Conservation (phyloP, 2,888 invertebrate genomes). For the Prosopocoilus inquinatus region DNA sequence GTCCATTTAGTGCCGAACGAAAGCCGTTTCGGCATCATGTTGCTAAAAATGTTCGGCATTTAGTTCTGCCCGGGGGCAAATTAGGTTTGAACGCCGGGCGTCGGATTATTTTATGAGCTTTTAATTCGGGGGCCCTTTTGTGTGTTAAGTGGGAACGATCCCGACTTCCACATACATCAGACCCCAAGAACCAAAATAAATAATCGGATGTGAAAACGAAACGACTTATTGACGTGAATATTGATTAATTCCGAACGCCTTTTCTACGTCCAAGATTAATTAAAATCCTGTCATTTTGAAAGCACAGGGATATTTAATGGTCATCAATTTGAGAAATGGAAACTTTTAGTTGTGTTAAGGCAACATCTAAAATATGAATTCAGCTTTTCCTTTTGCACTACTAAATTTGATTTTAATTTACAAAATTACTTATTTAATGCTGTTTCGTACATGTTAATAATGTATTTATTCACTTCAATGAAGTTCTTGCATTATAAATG, state of each 20-base stretch:
- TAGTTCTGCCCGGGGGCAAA: not conserved
- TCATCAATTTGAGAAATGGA: no score
- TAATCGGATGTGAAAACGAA: not conserved
- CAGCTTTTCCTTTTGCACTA: no score
- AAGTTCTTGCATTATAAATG: no score
- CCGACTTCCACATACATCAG: not conserved
- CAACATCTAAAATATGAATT: no score
- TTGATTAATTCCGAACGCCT: not conserved
- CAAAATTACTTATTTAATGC: no score
- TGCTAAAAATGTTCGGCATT: conserved; percentile 1
- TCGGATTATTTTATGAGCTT: not conserved
- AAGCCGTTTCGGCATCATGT: not conserved
- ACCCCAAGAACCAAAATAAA: not conserved
- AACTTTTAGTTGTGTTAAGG: no score
- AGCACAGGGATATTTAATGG: no score
- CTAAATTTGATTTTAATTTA: no score
- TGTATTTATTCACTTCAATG: no score
- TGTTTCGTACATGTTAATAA: no score
- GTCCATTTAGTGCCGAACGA: not conserved
- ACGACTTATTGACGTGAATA: not conserved
- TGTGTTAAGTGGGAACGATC: not conserved
- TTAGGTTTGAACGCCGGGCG: not conserved
- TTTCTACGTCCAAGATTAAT: not conserved
- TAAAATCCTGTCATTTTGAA: not conserved
- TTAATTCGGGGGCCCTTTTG: not conserved